A percentile compares a stretch with the other conserved stretches of the same genome.
Evolutionary conservation across 2,888 invertebrate species (phyloP).

Genomic region (Agrotis exclamationis): DNA sequence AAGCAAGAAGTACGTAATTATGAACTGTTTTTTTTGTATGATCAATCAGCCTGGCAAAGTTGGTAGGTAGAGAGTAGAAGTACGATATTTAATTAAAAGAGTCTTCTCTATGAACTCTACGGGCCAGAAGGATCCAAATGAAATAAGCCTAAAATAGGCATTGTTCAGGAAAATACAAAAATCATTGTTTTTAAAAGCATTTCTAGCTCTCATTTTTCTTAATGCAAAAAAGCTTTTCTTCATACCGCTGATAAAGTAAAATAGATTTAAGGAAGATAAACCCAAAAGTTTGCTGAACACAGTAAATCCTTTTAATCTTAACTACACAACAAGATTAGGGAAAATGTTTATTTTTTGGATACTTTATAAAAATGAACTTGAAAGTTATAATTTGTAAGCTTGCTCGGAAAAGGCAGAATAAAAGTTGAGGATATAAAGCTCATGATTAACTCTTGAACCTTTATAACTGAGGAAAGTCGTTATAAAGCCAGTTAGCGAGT

Average conservation of each 20-base stretch:
- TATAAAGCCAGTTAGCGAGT: conserved; percentile 20
- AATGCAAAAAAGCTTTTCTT: conserved; percentile 1
- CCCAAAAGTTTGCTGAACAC: conserved; percentile 25
- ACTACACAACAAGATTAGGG: conserved; percentile 34
- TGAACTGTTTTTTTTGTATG: conserved; percentile 3
- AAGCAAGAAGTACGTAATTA: conserved; percentile 27
- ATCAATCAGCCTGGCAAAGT: neutral
- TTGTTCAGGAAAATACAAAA: neutral
- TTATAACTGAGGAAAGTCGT: conserved; percentile 29
- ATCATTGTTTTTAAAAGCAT: neutral
- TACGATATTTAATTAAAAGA: neutral
- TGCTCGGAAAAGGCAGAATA: conserved; percentile 19
- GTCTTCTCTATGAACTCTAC: neutral
- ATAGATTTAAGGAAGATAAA: conserved; percentile 9
- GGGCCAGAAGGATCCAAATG: neutral
- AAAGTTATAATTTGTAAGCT: conserved; percentile 54
- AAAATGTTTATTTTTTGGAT: conserved; percentile 38
- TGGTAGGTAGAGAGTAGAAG: neutral
- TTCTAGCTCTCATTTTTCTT: neutral
- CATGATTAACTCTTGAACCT: conserved; percentile 29
- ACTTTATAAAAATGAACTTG: conserved; percentile 36
- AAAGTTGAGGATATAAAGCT: conserved; percentile 29
- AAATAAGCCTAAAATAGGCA: neutral
- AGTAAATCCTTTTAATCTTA: conserved; percentile 56
- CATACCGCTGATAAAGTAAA: neutral